These are phyloP conservation scores for Lindbergichthys nudifrons DNA, from an alignment of 2,797 vertebrate species.

Conservation along the genomic window DNA sequence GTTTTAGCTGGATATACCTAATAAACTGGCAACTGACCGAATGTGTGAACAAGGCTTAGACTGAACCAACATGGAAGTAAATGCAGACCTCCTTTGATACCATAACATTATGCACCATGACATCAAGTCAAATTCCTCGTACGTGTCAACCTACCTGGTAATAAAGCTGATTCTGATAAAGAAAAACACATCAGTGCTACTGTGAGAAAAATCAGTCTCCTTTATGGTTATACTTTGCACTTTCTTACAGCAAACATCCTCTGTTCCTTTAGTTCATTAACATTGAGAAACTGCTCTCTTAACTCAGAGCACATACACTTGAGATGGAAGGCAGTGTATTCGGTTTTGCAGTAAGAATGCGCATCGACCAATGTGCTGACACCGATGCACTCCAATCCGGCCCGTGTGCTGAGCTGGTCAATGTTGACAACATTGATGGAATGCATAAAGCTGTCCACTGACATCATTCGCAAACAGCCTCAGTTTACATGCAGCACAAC, in stretches of 20 bases:
- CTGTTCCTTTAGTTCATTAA: conserved; percentile 28
- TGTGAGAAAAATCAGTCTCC: neutral
- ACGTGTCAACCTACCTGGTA: no score
- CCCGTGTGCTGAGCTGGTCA: conserved; percentile 70
- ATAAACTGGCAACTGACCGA: neutral
- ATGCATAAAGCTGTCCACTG: conserved; percentile 72
- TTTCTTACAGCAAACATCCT: neutral
- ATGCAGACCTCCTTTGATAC: conserved; percentile 4
- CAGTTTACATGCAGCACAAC: conserved; percentile 51
- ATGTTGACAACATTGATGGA: conserved; percentile 70
- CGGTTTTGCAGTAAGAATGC: conserved; percentile 35
- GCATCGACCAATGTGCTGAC: conserved; percentile 68
- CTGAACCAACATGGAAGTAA: neutral
- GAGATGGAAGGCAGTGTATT: conserved; percentile 29
- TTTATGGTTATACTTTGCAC: neutral
- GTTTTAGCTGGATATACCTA: neutral
- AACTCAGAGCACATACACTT: conserved; percentile 18
- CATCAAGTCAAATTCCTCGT: no score
- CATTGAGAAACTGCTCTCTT: conserved; percentile 6
- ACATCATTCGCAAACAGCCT: conserved; percentile 53
- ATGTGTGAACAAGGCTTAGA: neutral
- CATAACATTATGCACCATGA: neutral
- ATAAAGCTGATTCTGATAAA: no score
- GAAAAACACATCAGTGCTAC: neutral
- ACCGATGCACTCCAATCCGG: conserved; percentile 53